Conservation (phyloP, 2,797 vertebrate species). For the Saxicola maurus region DNA sequence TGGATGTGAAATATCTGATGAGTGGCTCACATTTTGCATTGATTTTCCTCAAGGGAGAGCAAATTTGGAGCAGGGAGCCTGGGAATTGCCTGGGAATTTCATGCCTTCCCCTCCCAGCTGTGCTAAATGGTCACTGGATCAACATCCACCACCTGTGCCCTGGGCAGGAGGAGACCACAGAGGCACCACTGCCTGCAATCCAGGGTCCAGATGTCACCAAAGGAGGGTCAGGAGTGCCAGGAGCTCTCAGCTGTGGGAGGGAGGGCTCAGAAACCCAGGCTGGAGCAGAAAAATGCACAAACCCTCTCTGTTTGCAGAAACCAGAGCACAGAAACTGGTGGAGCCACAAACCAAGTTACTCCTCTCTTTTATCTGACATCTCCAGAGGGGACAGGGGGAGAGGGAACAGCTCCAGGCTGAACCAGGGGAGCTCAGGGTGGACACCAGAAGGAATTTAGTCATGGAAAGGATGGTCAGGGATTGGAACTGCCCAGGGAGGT, state of each 20-base stretch:
- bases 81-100: neutral
- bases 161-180: neutral
- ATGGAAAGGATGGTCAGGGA: rapidly evolving
- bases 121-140: neutral
- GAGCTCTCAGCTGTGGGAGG: neutral
- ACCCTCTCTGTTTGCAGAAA: neutral
- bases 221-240: neutral
- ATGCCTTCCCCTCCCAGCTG: neutral
- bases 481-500: neutral
- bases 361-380: neutral
- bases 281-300: neutral
- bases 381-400: neutral
- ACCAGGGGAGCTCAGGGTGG: neutral
- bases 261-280: neutral
- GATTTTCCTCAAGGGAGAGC: slow-evolving; percentile 24
- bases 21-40: neutral
- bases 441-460: neutral
- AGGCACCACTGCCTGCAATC: neutral
- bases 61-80: neutral
- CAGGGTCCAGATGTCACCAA: neutral
- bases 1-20: neutral
- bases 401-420: neutral
- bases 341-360: neutral
- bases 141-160: neutral
- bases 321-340: neutral